phyloP scores from a whole-genome alignment of 2,113 vertebrate species.

The Vulpes ferrilata region DNA sequence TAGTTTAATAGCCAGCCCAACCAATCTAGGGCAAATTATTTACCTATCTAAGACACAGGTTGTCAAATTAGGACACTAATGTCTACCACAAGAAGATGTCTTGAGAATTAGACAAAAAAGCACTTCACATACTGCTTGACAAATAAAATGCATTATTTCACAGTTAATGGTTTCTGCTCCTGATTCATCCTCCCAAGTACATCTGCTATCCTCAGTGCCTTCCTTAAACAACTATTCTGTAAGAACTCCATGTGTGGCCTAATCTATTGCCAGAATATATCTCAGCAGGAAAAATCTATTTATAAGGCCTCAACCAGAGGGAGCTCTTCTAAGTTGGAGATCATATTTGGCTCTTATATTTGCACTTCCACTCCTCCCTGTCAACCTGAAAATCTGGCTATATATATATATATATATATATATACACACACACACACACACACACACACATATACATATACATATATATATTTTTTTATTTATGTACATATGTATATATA shows the following conservation, averaged over 20 bases:
- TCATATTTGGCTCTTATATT: not conserved
- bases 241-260: slow-evolving; percentile 1
- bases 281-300: slow-evolving; percentile 42
- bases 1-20: not conserved
- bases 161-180: slow-evolving; percentile 22
- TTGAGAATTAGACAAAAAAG: slow-evolving; percentile 10
- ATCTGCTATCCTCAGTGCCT: not conserved
- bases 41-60: slow-evolving; percentile 3
- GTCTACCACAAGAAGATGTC: not conserved
- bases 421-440: too few species aligned
- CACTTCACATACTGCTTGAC: not conserved
- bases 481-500: not conserved
- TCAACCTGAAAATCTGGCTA: not conserved
- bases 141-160: slow-evolving; percentile 55
- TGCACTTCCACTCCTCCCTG: slow-evolving; percentile 1
- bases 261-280: slow-evolving; percentile 41
- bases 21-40: not conserved
- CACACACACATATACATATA: not conserved
- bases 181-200: slow-evolving; percentile 27
- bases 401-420: too few species aligned
- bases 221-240: slow-evolving; percentile 53
- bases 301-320: slow-evolving; percentile 52
- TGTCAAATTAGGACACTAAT: slow-evolving; percentile 51
- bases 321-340: not conserved
- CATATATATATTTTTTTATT: too few species aligned